Conservation (phyloP, 1,140 invertebrate species). For the Tetramorium simillimum region DNA sequence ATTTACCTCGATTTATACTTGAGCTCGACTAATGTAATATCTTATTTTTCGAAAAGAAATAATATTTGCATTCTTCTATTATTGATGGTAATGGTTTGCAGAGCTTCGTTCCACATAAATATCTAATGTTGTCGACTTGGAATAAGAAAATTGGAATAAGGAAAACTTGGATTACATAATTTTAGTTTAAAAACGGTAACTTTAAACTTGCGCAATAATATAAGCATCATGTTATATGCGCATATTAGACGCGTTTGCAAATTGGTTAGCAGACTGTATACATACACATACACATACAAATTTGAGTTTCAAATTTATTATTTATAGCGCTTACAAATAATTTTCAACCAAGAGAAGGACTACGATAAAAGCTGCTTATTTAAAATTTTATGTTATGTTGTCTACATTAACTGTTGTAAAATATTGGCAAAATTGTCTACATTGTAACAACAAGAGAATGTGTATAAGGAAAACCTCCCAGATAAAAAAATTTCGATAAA, state of each 20-base stretch:
- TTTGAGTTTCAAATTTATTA: background rate
- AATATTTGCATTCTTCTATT: background rate
- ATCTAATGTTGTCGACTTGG: background rate
- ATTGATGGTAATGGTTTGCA: background rate
- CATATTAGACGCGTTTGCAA: background rate
- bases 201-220: background rate
- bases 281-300: background rate
- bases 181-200: background rate
- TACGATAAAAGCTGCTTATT: background rate
- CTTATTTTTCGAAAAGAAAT: background rate
- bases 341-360: background rate
- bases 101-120: background rate
- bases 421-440: background rate
- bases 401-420: constrained; percentile 7
- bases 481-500: constrained; percentile 24
- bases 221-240: background rate
- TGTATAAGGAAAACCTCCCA: background rate
- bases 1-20: background rate
- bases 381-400: background rate
- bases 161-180: background rate
- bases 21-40: background rate
- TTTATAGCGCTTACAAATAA: background rate
- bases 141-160: background rate
- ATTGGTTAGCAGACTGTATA: background rate
- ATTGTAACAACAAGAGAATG: background rate